Percentiles rank a stretch among this genome's conserved stretches.
phyloP scores from a whole-genome alignment of 37 sponge, comb jelly and placozoan genomes.

The Geodia barretti region DNA sequence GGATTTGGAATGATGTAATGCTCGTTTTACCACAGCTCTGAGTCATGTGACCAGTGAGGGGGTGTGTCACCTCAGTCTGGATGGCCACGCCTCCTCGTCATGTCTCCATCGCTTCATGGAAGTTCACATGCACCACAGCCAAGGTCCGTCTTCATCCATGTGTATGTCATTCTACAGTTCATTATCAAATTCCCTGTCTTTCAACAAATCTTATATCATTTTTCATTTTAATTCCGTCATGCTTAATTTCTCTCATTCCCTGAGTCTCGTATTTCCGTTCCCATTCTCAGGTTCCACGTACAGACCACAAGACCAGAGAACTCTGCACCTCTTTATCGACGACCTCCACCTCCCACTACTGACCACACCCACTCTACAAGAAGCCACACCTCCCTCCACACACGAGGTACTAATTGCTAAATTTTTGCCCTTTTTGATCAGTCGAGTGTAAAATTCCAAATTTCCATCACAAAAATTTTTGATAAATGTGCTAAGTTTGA shows the following conservation, averaged over 20 bases:
- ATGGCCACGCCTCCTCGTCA: conserved; percentile 30
- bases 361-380: too few relatives aligned
- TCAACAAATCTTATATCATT: too few relatives aligned
- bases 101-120: conserved; percentile 68
- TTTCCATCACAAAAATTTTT: too few relatives aligned
- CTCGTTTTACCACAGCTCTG: conserved; percentile 18
- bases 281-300: conserved; percentile 66
- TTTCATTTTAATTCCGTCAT: background rate
- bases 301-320: conserved; percentile 74
- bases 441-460: too few relatives aligned
- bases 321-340: conserved; percentile 75
- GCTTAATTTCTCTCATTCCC: background rate
- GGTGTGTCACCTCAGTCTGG: conserved; percentile 49
- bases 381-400: background rate
- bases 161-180: background rate
- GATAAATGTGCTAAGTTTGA: too few relatives aligned
- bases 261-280: background rate
- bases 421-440: too few relatives aligned
- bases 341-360: conserved; percentile 79
- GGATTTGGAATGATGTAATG: background rate
- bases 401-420: conserved; percentile 12
- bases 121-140: conserved; percentile 78
- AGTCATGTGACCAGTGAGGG: conserved; percentile 48
- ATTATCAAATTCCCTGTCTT: too few relatives aligned
- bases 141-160: conserved; percentile 40